A percentile compares a stretch with the other conserved stretches of the same genome.
These are phyloP conservation scores for Spicauda simplicius DNA, from an alignment of 2,888 invertebrate species.

Conservation along the genomic window DNA sequence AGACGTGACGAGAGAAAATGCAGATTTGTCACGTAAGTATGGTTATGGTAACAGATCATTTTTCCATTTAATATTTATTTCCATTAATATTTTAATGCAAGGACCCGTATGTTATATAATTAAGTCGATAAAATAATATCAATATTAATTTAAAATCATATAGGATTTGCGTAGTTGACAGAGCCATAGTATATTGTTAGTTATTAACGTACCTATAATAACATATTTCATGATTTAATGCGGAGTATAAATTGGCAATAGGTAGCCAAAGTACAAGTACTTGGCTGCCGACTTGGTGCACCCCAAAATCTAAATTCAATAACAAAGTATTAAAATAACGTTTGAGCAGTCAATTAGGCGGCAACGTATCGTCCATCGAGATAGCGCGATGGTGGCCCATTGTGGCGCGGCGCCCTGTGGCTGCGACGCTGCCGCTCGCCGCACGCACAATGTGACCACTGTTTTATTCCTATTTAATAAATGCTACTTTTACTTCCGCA, in stretches of 20 bases:
- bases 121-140: too few relatives aligned
- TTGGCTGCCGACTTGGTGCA: background rate
- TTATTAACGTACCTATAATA: too few relatives aligned
- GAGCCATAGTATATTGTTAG: too few relatives aligned
- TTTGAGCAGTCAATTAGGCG: constrained; percentile 84
- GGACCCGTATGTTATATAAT: too few relatives aligned
- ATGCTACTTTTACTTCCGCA: constrained; percentile 73
- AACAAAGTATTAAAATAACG: constrained; percentile 78
- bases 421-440: constrained; percentile 58
- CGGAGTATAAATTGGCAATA: background rate
- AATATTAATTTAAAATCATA: too few relatives aligned
- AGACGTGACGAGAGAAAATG: too few relatives aligned
- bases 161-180: too few relatives aligned
- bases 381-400: constrained; percentile 82
- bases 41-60: too few relatives aligned
- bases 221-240: too few relatives aligned
- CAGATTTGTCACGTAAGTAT: too few relatives aligned
- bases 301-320: constrained; percentile 21
- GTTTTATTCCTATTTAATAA: constrained; percentile 77
- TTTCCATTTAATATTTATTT: too few relatives aligned
- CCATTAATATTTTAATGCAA: too few relatives aligned
- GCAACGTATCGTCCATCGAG: constrained; percentile 80
- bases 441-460: constrained; percentile 65
- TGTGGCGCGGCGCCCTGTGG: constrained; percentile 68
- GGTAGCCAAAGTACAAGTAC: background rate